Percentiles rank a stretch among this genome's conserved stretches.
Conservation (phyloP, 2,797 vertebrate species). For the Diglossa cyanea region DNA sequence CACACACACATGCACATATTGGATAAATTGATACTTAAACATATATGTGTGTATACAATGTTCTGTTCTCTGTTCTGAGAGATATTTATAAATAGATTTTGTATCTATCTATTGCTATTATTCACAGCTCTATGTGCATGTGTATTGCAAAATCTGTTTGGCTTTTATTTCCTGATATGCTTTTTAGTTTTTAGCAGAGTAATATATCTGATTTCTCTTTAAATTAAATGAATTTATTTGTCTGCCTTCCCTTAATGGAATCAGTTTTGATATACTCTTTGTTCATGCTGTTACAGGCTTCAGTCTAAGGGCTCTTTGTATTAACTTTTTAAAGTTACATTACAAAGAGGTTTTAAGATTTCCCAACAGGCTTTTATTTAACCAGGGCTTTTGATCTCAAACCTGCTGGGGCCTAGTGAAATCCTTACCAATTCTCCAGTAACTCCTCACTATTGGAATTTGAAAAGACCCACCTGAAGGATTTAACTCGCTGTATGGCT, state of each 20-base stretch:
- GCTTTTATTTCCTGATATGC: background rate
- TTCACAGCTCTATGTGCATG: background rate
- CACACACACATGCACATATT: background rate
- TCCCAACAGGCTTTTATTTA: slow-evolving; percentile 89
- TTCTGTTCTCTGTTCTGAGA: slow-evolving; percentile 7
- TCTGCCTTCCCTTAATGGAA: slow-evolving; percentile 77
- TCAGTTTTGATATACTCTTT: slow-evolving; percentile 82
- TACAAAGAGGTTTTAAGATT: slow-evolving; percentile 91
- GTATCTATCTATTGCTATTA: slow-evolving; percentile 8
- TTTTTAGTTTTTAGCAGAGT: slow-evolving; percentile 32
- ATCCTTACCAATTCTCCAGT: slow-evolving; percentile 82
- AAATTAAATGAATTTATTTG: slow-evolving; percentile 77
- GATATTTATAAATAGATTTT: slow-evolving; percentile 41
- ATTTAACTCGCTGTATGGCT: slow-evolving; percentile 78
- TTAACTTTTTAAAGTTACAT: slow-evolving; percentile 92
- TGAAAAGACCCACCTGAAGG: slow-evolving; percentile 86
- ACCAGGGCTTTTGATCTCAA: slow-evolving; percentile 88
- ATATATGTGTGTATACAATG: slow-evolving; percentile 14
- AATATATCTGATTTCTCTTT: slow-evolving; percentile 74
- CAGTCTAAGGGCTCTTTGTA: slow-evolving; percentile 87
- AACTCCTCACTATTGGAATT: slow-evolving; percentile 82
- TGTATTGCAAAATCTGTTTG: background rate
- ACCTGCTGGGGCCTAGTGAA: slow-evolving; percentile 84
- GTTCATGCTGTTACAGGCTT: slow-evolving; percentile 82
- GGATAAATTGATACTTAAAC: slow-evolving; percentile 42